Evolutionary conservation across 2,888 invertebrate genomes (phyloP), one percentile per base, ranked within the genome.

Genomic region (Andrena minutula): DNA sequence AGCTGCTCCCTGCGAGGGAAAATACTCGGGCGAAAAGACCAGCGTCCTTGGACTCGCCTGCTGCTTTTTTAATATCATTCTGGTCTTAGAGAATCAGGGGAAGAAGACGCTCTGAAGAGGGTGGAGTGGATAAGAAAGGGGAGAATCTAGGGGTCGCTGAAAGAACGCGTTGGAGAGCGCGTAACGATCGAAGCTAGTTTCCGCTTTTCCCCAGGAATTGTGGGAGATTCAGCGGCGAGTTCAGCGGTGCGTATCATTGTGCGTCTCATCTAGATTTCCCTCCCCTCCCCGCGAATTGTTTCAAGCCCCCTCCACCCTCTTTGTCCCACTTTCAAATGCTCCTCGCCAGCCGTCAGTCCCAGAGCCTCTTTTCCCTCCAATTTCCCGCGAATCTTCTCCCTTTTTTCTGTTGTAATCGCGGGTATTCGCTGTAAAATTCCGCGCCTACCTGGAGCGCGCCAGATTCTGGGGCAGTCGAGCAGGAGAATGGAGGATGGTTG

Each of bases 321-420:
- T 83, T 78, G 78, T 82, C 65, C 73, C 56, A 63, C 71, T 79
- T 86, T 76, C 84, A 86, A 79, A 86, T 84, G 75, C 77, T 69
- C 74, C 65, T 61, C 56, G 69, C 68, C 68, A 75, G 71, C 72
- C 79, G 81, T 69, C 82, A 53, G 64, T 32, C 58, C 68, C 79
- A 72, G 80, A 79, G 66, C 35, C 8, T 70, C 79, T 66, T 82
- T 64, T 63, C 77, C 47, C 78, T 64, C 78, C 47, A 77, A 79
- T 80, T 79, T 82, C 56, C 65, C 71, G 58, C 75, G 61, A 49
- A 56, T 70, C 66, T 74, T 28, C 74, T 30, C 49, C 23, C 23
- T 28, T 20, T 47, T 47, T 6, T 2, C 35, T 20, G 35, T 28
- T 8, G 5, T 6, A 32, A 30, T 63, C 53, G 56, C 49, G 60